Percentiles rank a stretch among this genome's conserved stretches.
Evolutionary conservation across 2,113 vertebrate genomes (phyloP).

Genomic region (Daphoenositta chrysoptera): DNA sequence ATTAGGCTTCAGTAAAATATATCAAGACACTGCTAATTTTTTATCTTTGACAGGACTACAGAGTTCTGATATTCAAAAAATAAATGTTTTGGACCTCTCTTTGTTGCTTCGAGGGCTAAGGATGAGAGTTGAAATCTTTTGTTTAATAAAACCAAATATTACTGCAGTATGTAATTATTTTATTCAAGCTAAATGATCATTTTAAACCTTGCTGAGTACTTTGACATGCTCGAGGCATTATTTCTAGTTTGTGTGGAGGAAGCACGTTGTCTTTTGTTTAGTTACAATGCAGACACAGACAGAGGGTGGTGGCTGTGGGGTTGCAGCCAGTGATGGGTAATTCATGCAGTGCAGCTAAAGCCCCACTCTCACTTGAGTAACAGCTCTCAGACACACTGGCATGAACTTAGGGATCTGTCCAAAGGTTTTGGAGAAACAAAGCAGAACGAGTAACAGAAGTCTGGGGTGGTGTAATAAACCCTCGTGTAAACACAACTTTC

Average conservation of each 20-base stretch:
- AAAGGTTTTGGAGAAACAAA: neutral
- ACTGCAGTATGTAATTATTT: neutral
- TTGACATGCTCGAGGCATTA: neutral
- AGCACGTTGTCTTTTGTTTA: neutral
- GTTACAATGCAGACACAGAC: rapidly evolving
- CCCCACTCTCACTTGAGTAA: rapidly evolving
- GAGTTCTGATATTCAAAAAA: neutral
- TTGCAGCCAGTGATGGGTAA: neutral
- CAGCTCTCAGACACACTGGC: neutral
- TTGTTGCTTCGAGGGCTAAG: neutral
- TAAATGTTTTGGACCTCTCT: neutral
- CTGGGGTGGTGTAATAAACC: neutral
- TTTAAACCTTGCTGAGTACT: neutral
- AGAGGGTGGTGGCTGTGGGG: neutral
- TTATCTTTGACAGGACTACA: neutral
- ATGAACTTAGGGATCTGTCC: neutral
- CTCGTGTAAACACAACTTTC: neutral
- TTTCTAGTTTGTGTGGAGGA: neutral
- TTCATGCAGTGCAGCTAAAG: rapidly evolving
- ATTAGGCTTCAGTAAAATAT: neutral
- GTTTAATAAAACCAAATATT: neutral
- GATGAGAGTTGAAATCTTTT: rapidly evolving
- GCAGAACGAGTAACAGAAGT: neutral
- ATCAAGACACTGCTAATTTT: neutral
- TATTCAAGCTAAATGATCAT: neutral